Conservation (phyloP, 53 echinoderm and acorn worm genomes). For the Paracentrotus lividus region DNA sequence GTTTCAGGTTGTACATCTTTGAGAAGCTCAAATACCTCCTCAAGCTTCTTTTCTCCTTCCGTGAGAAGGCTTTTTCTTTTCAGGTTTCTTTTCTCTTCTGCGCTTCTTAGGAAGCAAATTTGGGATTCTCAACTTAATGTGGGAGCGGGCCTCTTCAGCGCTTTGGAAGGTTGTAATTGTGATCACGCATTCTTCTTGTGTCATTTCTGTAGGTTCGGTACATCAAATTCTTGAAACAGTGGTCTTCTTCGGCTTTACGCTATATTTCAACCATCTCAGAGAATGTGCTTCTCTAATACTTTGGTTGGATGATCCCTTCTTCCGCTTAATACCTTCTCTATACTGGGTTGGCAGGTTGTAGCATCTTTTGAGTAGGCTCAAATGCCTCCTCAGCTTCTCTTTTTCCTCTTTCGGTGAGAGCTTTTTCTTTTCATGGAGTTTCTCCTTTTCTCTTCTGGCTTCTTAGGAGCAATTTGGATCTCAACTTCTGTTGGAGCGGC, state of each 20-base stretch:
- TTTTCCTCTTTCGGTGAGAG: neutral
- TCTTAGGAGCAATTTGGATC: neutral
- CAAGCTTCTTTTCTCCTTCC: slow-evolving; percentile 23
- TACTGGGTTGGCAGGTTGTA: slow-evolving; percentile 64
- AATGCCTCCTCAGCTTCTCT: neutral
- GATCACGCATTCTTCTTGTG: neutral
- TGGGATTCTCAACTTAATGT: slow-evolving; percentile 53
- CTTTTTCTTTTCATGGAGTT: neutral
- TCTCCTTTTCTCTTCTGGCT: slow-evolving; percentile 1
- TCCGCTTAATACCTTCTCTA: slow-evolving; percentile 57
- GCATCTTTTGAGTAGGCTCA: slow-evolving; percentile 71
- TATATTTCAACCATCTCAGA: slow-evolving; percentile 75
- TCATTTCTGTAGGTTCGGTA: neutral
- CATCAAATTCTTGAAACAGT: neutral
- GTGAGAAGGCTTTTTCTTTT: neutral
- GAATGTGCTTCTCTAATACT: slow-evolving; percentile 72
- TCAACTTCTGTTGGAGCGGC: neutral
- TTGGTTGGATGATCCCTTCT: slow-evolving; percentile 60
- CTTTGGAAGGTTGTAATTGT: slow-evolving; percentile 34
- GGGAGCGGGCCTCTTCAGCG: slow-evolving; percentile 63
- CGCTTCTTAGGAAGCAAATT: slow-evolving; percentile 52
- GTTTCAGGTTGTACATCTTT: slow-evolving; percentile 76
- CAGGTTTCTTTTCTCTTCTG: neutral
- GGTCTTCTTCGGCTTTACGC: slow-evolving; percentile 70
- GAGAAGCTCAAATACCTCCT: slow-evolving; percentile 80